Evolutionary conservation across 2,888 invertebrate genomes (phyloP), one percentile per base, ranked within the genome.

Genomic region (Aricia artaxerxes): DNA sequence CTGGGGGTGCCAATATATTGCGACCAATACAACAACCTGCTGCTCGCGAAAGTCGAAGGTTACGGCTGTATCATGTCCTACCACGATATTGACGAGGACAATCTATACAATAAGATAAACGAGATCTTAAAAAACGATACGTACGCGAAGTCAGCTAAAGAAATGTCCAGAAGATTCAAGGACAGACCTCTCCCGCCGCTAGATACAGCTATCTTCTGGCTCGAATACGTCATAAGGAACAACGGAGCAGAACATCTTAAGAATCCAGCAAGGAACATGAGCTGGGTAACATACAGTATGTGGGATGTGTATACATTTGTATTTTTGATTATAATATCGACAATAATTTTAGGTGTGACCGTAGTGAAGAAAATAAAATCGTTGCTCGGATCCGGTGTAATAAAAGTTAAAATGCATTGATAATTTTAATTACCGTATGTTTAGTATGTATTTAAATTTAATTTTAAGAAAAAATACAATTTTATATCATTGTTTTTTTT

Each of bases 161-260:
- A 87, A 80, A 85, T 95, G 40, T 94, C 95, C 0, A 82, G 81
- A 11, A 87, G 95, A 31, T 95, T 95, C 83, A 92, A 90, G 81
- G 95, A 95, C 85, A 91, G 95, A 73, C 95, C 95, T 0, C 84
- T 94, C 86, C 89, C 85, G 38, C 90, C 95, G 0, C 85, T 92
- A 60, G 91, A 95, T 78, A 93, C 91, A 1, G 95, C 95, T 0
- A 86, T 95, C 79, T 95, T 87, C 84, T 95, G 95, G 95, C 90
- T 95, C 2, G 95, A 95, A 80, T 95, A 95, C 83, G 92, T 95
- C 0, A 87, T 95, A 2, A 90, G 95, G 76, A 89, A 95, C 84
- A 93, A 93, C 78, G 95, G 95, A 7, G 95, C 95, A 0, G 82
- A 87, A 2, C 94, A 90, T 79, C 90, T 95, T 83, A 95, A 94